Conservation (phyloP, 2,888 invertebrate genomes). For the Alentia gelatinosa region DNA sequence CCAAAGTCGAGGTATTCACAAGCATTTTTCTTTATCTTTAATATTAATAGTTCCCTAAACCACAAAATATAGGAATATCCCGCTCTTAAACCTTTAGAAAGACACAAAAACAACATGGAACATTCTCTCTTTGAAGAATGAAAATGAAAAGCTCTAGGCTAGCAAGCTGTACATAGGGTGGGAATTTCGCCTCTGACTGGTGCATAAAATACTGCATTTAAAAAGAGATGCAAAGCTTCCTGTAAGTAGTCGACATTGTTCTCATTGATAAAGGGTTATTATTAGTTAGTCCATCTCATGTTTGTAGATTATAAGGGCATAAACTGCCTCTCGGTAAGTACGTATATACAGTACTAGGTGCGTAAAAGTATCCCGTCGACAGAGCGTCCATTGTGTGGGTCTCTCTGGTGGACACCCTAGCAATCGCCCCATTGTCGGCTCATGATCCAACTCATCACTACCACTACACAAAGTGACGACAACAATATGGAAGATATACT, state of each 20-base stretch:
- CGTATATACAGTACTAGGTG: constrained; percentile 18
- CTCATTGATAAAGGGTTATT: background rate
- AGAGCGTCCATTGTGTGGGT: background rate
- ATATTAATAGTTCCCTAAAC: background rate
- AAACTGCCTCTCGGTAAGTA: constrained; percentile 35
- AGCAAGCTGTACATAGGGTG: constrained; percentile 34
- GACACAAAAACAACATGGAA: constrained; percentile 26
- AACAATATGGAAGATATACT: constrained; percentile 53
- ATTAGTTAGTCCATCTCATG: constrained; percentile 37
- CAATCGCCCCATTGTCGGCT: background rate
- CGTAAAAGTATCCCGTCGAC: background rate
- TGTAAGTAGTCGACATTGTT: constrained; percentile 19
- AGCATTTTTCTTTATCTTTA: background rate
- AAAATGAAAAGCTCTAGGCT: constrained; percentile 40
- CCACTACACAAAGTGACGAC: constrained; percentile 53
- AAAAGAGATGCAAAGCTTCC: constrained; percentile 40
- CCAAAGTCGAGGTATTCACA: constrained; percentile 18
- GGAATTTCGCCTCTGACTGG: background rate
- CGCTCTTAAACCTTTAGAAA: background rate
- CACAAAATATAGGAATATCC: constrained; percentile 37
- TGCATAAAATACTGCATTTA: constrained; percentile 38
- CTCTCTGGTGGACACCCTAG: background rate
- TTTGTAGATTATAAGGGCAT: constrained; percentile 31
- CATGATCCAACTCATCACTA: constrained; percentile 13
- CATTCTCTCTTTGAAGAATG: constrained; percentile 24